phyloP scores from a whole-genome alignment of 2,113 vertebrate species.

The Marcusenius ussheri region DNA sequence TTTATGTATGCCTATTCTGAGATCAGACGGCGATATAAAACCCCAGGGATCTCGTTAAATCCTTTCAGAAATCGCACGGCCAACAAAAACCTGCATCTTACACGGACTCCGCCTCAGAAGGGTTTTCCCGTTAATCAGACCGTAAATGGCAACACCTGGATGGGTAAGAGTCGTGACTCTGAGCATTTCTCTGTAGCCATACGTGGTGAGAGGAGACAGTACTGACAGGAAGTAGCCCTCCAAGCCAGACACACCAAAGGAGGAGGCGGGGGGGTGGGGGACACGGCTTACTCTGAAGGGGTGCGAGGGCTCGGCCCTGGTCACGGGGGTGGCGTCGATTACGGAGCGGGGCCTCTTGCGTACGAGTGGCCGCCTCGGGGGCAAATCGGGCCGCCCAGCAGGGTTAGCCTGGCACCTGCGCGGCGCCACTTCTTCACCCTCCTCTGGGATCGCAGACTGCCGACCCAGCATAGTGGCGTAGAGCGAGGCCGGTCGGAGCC shows the following conservation, averaged over 20 bases:
- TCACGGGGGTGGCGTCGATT: slow-evolving; percentile 24
- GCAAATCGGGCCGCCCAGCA: neutral
- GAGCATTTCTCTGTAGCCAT: neutral
- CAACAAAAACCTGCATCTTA: neutral
- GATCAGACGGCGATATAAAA: neutral
- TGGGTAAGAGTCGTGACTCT: neutral
- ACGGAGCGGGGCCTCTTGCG: slow-evolving; percentile 35
- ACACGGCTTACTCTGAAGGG: slow-evolving; percentile 25
- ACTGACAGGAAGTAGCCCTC: neutral
- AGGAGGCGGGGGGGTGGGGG: neutral
- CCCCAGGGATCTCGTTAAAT: neutral
- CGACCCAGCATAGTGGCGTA: slow-evolving; percentile 16
- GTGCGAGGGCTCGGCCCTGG: neutral
- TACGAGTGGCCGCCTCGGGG: neutral
- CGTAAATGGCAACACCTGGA: neutral
- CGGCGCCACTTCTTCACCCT: neutral
- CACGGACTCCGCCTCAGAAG: neutral
- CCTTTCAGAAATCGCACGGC: neutral
- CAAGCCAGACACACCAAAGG: neutral
- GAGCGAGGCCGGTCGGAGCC: slow-evolving; percentile 24
- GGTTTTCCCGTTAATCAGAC: neutral
- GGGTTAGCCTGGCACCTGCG: neutral
- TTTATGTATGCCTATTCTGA: slow-evolving; percentile 10
- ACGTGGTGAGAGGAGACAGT: neutral
- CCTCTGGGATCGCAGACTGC: slow-evolving; percentile 28